Conservation (phyloP, 2,888 invertebrate genomes). For the Zeuzera pyrina region DNA sequence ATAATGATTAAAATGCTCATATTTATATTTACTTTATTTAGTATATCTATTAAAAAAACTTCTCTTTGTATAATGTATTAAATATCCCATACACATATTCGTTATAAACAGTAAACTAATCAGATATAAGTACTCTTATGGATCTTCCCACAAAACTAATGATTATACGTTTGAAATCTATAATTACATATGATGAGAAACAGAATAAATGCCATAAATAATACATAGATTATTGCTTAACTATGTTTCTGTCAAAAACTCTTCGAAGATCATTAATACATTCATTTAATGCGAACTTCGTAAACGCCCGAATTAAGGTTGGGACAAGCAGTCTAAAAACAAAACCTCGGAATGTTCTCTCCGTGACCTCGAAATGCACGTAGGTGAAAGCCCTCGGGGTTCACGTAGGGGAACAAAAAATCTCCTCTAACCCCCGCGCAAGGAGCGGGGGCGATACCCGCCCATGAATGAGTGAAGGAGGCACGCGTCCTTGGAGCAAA, state of each 20-base stretch:
- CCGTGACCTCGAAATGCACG: conserved; percentile 72
- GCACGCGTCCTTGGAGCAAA: conserved; percentile 70
- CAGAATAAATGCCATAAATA: too few relatives aligned
- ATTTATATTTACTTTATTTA: too few relatives aligned
- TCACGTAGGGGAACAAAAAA: conserved; percentile 70
- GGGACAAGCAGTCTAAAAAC: conserved; percentile 42
- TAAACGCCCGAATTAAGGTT: conserved; percentile 34
- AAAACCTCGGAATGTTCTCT: conserved; percentile 61
- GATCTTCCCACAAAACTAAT: too few relatives aligned
- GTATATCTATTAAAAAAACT: too few relatives aligned
- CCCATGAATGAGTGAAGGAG: conserved; percentile 73
- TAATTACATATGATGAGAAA: too few relatives aligned
- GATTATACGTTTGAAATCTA: too few relatives aligned
- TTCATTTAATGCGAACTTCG: background rate
- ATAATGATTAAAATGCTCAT: too few relatives aligned
- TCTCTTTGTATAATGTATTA: too few relatives aligned
- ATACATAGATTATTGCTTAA: too few relatives aligned
- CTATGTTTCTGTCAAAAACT: background rate
- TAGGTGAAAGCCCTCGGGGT: conserved; percentile 71
- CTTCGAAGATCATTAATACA: background rate
- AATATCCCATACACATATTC: too few relatives aligned
- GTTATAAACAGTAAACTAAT: too few relatives aligned
- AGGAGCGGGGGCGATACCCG: conserved; percentile 57
- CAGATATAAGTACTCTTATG: too few relatives aligned
- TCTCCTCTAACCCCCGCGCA: conserved; percentile 46